Percentiles rank a stretch among this genome's conserved stretches.
Conservation (phyloP, 2,797 vertebrate species). For the Epinephelus awoara region DNA sequence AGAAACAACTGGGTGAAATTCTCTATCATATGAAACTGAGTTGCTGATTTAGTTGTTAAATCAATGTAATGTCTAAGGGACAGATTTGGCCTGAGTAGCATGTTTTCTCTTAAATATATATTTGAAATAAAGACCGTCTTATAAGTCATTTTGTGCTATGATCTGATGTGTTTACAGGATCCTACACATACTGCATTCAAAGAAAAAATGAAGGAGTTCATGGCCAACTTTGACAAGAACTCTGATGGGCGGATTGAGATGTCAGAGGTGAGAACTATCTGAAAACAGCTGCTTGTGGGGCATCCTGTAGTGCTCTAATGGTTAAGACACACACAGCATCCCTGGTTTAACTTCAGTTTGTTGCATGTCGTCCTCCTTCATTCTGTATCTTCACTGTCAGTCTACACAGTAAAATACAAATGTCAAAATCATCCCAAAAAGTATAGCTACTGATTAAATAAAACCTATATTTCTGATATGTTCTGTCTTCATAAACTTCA, state of each 20-base stretch:
- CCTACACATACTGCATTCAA: constrained; percentile 86
- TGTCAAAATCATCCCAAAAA: background rate
- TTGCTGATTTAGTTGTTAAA: background rate
- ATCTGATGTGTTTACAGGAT: constrained; percentile 78
- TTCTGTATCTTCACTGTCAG: background rate
- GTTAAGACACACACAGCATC: background rate
- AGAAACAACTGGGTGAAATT: too few species aligned
- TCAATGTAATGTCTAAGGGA: too few species aligned
- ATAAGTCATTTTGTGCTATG: constrained; percentile 12
- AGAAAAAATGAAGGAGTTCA: constrained; percentile 95
- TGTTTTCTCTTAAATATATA: constrained; percentile 2
- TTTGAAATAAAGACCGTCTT: background rate
- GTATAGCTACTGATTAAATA: background rate
- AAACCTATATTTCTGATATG: background rate
- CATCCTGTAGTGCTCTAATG: background rate
- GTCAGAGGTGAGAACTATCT: constrained; percentile 89
- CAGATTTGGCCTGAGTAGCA: background rate
- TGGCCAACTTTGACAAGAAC: constrained; percentile 94
- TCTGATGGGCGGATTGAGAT: constrained; percentile 94
- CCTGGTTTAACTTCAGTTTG: background rate
- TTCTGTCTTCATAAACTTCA: background rate
- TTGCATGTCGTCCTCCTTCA: background rate
- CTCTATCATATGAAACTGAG: background rate
- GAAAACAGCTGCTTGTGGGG: background rate
- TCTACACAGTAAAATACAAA: background rate